Evolutionary conservation across 1,140 invertebrate species (phyloP).

Genomic region (Trissolcus basalis): DNA sequence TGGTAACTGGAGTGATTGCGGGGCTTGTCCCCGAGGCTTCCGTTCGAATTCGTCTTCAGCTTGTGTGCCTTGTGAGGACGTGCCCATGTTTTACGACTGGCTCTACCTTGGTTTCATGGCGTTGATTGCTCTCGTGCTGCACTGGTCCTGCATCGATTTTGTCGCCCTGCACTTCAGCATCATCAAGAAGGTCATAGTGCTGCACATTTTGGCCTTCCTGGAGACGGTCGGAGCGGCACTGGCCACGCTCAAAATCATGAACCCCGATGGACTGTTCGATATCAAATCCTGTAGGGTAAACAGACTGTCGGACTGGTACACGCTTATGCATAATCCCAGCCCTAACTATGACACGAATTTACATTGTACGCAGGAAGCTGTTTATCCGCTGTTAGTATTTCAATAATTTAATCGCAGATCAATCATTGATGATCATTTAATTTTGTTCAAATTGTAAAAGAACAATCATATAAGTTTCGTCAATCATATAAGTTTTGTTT

Average conservation of each 20-base stretch:
- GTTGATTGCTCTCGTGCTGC: slow-evolving; percentile 87
- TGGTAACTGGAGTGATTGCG: slow-evolving; percentile 86
- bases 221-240: slow-evolving; percentile 86
- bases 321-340: slow-evolving; percentile 93
- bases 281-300: slow-evolving; percentile 87
- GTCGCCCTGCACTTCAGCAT: slow-evolving; percentile 86
- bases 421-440: too few species aligned
- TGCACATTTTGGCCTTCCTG: slow-evolving; percentile 87
- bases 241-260: slow-evolving; percentile 84
- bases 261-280: slow-evolving; percentile 85
- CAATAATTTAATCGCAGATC: too few species aligned
- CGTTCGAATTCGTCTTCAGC: slow-evolving; percentile 80
- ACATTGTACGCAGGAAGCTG: slow-evolving; percentile 97
- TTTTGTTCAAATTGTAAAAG: slow-evolving; percentile 17
- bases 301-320: slow-evolving; percentile 95
- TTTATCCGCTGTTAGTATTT: slow-evolving; percentile 93
- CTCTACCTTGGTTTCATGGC: slow-evolving; percentile 96
- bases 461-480: slow-evolving; percentile 1
- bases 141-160: slow-evolving; percentile 94
- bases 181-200: slow-evolving; percentile 81
- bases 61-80: slow-evolving; percentile 86
- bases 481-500: slow-evolving; percentile 15
- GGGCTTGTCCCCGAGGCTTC: slow-evolving; percentile 90
- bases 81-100: slow-evolving; percentile 92
- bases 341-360: slow-evolving; percentile 92